Evolutionary conservation across 92 coral and sea anemone species (phyloP).

Genomic region (Porites evermanni): DNA sequence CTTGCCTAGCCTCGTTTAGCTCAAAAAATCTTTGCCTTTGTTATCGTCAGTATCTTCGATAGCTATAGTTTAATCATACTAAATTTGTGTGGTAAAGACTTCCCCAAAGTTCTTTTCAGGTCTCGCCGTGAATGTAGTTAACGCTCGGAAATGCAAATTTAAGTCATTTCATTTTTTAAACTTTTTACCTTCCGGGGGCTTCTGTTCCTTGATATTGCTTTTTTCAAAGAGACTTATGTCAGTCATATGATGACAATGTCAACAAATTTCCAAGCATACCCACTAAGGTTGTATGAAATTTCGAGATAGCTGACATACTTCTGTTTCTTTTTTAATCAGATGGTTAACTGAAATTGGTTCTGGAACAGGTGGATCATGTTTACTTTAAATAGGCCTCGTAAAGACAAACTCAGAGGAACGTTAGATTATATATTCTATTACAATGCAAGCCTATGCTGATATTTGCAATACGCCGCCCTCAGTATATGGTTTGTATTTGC

Average conservation of each 20-base stretch:
- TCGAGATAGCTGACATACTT: neutral
- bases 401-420: neutral
- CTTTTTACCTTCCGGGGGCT: neutral
- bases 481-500: too few species aligned
- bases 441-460: too few species aligned
- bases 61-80: neutral
- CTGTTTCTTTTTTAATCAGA: neutral
- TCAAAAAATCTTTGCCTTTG: neutral
- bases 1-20: neutral
- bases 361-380: neutral
- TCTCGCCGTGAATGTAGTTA: neutral
- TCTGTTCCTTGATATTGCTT: neutral
- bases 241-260: neutral
- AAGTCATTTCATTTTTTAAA: neutral
- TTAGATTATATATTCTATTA: too few species aligned
- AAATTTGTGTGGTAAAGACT: neutral
- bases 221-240: neutral
- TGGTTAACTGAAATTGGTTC: neutral
- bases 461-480: too few species aligned
- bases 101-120: neutral
- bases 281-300: slow-evolving; percentile 19
- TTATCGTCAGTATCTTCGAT: neutral
- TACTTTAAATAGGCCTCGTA: too few species aligned
- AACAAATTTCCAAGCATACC: slow-evolving; percentile 5
- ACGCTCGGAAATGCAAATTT: too few species aligned